Base-by-base conservation (phyloP, 2,797 vertebrate species). In the Rallus crepitans region DNA sequence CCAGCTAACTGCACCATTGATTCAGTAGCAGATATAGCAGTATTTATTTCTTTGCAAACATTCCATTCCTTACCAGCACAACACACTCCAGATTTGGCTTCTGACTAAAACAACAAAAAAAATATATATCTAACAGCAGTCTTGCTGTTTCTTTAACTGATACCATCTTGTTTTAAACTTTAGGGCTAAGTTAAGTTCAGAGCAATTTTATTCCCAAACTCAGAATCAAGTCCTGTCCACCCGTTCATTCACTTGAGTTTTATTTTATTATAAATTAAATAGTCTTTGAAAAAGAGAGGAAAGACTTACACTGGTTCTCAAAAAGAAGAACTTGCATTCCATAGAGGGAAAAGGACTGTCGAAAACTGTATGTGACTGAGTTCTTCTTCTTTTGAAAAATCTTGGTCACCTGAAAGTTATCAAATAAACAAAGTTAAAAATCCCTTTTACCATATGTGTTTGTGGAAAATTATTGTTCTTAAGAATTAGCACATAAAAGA, bases 361-460 rank as follows among this genome's bases (percentile, higher is more conserved):
- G 98, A 93, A 99, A 99, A 97, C 99, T 99, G 98, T 99, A 99
- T 0, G 99, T 99, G 90, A 99, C 99, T 0, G 99, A 99, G 96
- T 99, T 99, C 98, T 99, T 99, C 98, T 99, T 99, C 98, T 99
- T 99, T 95, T 99, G 99, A 98, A 99, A 99, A 91, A 99, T 99
- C 97, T 99, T 99, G 76, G 99, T 99, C 86, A 99, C 99, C 99
- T 99, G 84, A 59, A 96, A 96, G 72, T 37, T 25, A 76, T 71
- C 90, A 92, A 75, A 90, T 4, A 81, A 79, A 73, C 20, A 48
- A 79, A 47, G 12, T 87, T 21, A 92, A 89, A 78, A 19, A 89
- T 17, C 53, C 16, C 14, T 83, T 64, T 53, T 53, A 65, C 31
- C 24, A 24, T 23, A 21, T 0, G 0, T 27, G 12, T 28, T 21